Base-by-base conservation (phyloP, 2,113 vertebrate species). In the Laterallus jamaicensis region DNA sequence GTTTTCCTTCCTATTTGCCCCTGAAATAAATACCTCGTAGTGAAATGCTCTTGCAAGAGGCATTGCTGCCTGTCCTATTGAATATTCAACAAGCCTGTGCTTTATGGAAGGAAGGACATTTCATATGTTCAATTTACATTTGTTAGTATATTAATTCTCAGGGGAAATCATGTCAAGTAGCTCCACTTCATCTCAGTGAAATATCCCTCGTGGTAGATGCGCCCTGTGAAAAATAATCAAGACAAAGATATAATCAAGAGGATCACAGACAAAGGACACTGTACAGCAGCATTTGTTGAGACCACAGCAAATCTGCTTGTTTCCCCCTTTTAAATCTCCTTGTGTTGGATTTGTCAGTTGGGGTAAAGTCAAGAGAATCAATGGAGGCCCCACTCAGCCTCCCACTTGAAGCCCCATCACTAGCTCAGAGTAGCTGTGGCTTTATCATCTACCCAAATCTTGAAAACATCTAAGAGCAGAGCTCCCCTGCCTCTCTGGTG, bases 101-200 rank as follows among this genome's bases (percentile, higher is more conserved):
- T 95, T 95, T 96, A 88, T 81, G 80, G 60, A 81, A 92, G 64
- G 81, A 94, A 56, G 78, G 70, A 37, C 64, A 54, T 89, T 92
- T 95, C 63, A 19, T 91, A 59, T 31, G 86, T 87, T 89, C 82
- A 26, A 83, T 92, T 92, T 93, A 74, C 78, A 66, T 95, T 95
- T 68, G 88, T 95, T 94, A 88, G 73, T 83, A n/a, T 80, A 89
- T 95, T 80, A 79, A 94, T 75, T 94, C 77, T 92, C 47, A 14
- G 77, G 76, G 67, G 74, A 8, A 14, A 76, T 80, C 31, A 70
- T 67, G 75, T 64, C 83, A 75, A 62, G 81, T 94, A 66, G 71
- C 37, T 92, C 32, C 39, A 49, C 40, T 91, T 88, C 29, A 50
- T 91, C 88, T 92, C 78, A 49, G 67, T 80, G 71, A 87, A 94